Evolutionary conservation across 2,888 invertebrate species (phyloP).

Genomic region (Sisyra nigra): DNA sequence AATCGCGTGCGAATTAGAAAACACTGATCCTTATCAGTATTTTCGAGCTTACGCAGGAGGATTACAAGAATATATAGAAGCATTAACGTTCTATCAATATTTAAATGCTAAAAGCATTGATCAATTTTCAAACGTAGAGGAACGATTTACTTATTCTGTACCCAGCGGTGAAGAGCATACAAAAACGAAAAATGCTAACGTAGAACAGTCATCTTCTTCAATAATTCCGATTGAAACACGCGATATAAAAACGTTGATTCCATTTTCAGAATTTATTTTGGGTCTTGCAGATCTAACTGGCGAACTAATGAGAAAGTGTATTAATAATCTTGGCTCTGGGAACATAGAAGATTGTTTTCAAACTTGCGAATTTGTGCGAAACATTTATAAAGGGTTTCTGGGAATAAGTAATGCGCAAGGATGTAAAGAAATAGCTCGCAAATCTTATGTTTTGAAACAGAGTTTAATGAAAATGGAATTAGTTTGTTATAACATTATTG

Average conservation of each 20-base stretch:
- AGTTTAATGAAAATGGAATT: constrained; percentile 72
- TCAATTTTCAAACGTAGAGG: constrained; percentile 38
- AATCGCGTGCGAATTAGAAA: constrained; percentile 59
- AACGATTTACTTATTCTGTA: constrained; percentile 30
- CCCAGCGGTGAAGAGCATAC: constrained; percentile 11
- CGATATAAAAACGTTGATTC: constrained; percentile 20
- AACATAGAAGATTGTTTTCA: constrained; percentile 54
- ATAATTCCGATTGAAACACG: constrained; percentile 11
- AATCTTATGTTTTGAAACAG: constrained; percentile 51
- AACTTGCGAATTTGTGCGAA: constrained; percentile 54
- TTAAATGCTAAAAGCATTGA: constrained; percentile 42
- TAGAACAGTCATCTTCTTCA: too few relatives aligned
- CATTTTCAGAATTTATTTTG: constrained; percentile 44
- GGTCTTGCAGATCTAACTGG: constrained; percentile 80
- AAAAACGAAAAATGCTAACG: neutral
- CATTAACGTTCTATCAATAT: constrained; percentile 59
- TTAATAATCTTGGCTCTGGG: constrained; percentile 64
- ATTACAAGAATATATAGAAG: constrained; percentile 75
- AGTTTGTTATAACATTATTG: constrained; percentile 63
- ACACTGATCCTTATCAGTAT: constrained; percentile 54
- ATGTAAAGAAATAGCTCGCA: constrained; percentile 48
- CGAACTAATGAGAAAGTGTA: constrained; percentile 78
- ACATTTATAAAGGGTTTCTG: constrained; percentile 44
- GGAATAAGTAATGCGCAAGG: constrained; percentile 31
- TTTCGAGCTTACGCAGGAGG: constrained; percentile 48